phyloP scores from a whole-genome alignment of 2,113 vertebrate species.

The Diphyllodes magnificus region DNA sequence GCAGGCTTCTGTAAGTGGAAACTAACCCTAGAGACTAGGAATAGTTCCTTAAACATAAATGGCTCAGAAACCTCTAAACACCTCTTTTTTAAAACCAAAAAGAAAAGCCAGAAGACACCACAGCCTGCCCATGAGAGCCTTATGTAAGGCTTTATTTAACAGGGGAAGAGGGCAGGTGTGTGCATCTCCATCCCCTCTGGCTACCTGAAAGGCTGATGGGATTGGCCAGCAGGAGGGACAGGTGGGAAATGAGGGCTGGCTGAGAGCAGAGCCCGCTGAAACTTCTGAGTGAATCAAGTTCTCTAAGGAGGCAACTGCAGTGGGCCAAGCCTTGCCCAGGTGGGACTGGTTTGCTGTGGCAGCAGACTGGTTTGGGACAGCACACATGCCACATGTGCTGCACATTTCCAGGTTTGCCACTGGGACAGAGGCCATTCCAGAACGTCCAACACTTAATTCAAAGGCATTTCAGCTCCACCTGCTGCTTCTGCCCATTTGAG shows the following conservation, averaged over 20 bases:
- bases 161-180: fast-evolving
- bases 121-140: fast-evolving
- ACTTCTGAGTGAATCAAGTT: neutral
- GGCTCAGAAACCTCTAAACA: neutral
- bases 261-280: neutral
- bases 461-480: neutral
- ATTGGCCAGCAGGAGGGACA: neutral
- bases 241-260: neutral
- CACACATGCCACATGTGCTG: neutral
- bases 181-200: neutral
- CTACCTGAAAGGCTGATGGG: neutral
- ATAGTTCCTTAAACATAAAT: fast-evolving
- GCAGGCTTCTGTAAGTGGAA: neutral
- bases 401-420: neutral
- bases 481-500: neutral
- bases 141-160: fast-evolving
- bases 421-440: neutral
- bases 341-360: neutral
- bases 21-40: fast-evolving
- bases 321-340: neutral
- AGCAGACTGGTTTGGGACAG: neutral
- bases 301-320: neutral
- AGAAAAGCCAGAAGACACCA: neutral
- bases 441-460: neutral
- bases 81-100: neutral